Conservation (phyloP, 2,797 vertebrate species). For the Diplodus sargus region DNA sequence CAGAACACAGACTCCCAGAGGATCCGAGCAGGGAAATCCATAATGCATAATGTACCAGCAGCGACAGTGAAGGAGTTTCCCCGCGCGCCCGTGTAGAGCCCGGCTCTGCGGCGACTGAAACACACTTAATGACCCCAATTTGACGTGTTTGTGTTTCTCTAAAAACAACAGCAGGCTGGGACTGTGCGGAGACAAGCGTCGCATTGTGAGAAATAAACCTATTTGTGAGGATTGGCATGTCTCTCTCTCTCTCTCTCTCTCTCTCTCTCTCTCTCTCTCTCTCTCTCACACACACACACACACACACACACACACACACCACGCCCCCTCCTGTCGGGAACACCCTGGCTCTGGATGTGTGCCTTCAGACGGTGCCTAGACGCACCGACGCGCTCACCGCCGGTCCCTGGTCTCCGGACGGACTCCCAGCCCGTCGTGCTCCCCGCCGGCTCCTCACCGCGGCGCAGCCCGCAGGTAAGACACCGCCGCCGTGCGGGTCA, state of each 20-base stretch:
- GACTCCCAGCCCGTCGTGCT: conserved; percentile 17
- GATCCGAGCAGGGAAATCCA: conserved; percentile 56
- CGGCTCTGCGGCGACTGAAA: conserved; percentile 3
- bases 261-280: conserved; percentile 16
- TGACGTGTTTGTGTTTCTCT: neutral
- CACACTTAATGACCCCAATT: neutral
- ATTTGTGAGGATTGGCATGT: conserved; percentile 7
- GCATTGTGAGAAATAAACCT: conserved; percentile 54
- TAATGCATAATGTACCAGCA: conserved; percentile 37
- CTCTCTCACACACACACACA: conserved; percentile 40
- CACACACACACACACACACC: conserved; percentile 62
- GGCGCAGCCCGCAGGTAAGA: conserved; percentile 67
- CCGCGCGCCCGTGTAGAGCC: conserved; percentile 3
- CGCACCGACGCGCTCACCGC: conserved; percentile 51
- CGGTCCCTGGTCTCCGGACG: conserved; percentile 34
- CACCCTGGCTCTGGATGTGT: conserved; percentile 69
- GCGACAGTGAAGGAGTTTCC: conserved; percentile 55
- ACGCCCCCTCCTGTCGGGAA: conserved; percentile 82
- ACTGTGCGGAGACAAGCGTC: conserved; percentile 39
- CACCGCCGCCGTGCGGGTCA: conserved; percentile 40
- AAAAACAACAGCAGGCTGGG: neutral
- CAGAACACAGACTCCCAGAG: conserved; percentile 34
- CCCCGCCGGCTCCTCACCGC: conserved; percentile 27
- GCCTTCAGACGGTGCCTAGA: conserved; percentile 69
- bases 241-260: conserved; percentile 4